Conservation (phyloP, 2,888 invertebrate species). For the Suillia variegata region DNA sequence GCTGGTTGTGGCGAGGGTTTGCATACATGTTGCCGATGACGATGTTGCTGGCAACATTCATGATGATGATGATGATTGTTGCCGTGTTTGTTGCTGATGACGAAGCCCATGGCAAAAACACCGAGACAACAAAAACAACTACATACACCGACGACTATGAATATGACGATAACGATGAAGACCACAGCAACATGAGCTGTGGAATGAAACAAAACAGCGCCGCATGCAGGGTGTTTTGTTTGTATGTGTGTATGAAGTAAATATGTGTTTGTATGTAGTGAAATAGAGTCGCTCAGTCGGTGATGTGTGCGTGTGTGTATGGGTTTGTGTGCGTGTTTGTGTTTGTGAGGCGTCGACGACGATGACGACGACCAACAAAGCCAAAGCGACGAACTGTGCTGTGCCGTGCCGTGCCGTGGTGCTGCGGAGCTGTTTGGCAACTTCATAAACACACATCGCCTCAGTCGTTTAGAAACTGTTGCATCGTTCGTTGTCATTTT, state of each 20-base stretch:
- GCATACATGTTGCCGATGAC: slow-evolving; percentile 9
- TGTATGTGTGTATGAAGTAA: neutral
- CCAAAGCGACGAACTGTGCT: slow-evolving; percentile 25
- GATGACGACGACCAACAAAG: slow-evolving; percentile 22
- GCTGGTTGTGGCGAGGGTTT: neutral
- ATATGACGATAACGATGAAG: no score
- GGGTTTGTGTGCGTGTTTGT: slow-evolving; percentile 16
- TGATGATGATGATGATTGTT: neutral
- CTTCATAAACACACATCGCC: slow-evolving; percentile 49
- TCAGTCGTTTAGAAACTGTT: slow-evolving; percentile 62
- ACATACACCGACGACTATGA: no score
- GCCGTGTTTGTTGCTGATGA: no score
- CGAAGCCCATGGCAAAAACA: no score
- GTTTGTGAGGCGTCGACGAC: slow-evolving; percentile 26
- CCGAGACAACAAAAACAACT: no score
- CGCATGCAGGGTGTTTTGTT: neutral
- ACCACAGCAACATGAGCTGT: slow-evolving; percentile 7
- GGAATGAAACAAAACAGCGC: slow-evolving; percentile 16
- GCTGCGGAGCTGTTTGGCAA: slow-evolving; percentile 56
- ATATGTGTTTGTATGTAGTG: neutral
- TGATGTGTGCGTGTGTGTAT: neutral
- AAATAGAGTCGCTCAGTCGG: neutral
- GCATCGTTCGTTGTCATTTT: slow-evolving; percentile 55
- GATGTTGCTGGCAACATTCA: slow-evolving; percentile 9
- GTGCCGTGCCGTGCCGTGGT: no score